phyloP scores from a whole-genome alignment of 2,888 invertebrate genomes.

The Eupelmus urozonus region DNA sequence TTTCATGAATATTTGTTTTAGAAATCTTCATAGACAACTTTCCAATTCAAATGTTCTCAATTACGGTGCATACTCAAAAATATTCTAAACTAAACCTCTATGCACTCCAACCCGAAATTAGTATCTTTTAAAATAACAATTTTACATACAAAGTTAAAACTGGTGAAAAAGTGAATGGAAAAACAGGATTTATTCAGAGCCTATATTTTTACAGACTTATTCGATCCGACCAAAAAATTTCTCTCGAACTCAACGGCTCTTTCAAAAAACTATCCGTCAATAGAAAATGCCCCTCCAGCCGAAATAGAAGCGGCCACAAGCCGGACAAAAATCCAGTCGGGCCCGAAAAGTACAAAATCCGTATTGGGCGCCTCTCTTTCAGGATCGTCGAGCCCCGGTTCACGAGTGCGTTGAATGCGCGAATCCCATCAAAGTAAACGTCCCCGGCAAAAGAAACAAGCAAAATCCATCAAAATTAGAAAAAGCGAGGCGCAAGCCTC shows the following conservation, averaged over 20 bases:
- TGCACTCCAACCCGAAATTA: too few species aligned
- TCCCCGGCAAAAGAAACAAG: constrained; percentile 10
- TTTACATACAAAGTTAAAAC: too few species aligned
- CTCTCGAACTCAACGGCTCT: not conserved
- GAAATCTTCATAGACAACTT: too few species aligned
- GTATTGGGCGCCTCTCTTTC: not conserved
- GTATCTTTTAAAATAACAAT: too few species aligned
- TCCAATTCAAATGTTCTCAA: too few species aligned
- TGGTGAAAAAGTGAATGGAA: too few species aligned
- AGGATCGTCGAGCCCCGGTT: too few species aligned
- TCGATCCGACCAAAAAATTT: not conserved
- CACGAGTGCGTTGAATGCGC: constrained; percentile 7
- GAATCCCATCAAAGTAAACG: constrained; percentile 39
- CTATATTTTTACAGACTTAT: not conserved
- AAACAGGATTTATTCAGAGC: not conserved
- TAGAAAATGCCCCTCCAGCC: not conserved
- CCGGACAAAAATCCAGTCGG: constrained; percentile 21
- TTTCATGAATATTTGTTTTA: too few species aligned
- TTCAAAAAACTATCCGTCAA: constrained; percentile 11
- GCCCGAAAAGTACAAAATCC: constrained; percentile 11
- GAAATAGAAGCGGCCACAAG: not conserved
- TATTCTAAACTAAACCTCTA: too few species aligned
- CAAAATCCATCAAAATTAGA: constrained; percentile 38
- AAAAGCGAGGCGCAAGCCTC: not conserved
- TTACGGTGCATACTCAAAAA: too few species aligned